Base-by-base conservation (phyloP, 2,888 invertebrate species). In the Sericinus montela region DNA sequence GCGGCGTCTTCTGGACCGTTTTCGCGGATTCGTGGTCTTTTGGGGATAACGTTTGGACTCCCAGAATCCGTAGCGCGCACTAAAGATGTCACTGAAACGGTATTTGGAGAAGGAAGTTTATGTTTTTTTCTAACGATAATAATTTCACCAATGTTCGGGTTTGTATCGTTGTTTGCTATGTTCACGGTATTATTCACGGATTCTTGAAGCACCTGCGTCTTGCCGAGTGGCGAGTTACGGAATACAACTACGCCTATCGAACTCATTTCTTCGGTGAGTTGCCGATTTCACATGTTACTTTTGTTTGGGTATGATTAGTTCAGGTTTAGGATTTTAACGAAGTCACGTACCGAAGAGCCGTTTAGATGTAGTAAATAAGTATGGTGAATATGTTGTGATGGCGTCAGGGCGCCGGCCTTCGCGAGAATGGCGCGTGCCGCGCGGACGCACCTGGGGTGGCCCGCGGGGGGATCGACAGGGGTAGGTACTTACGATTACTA, bases 201-300 rank as follows among this genome's bases (percentile, higher is more conserved):
- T 74, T 91, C 91, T 67, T 92, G 92, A 59, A 92, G 90, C 81
- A 93, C 90, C 89, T 92, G 92, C 82, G 90, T 73, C 69, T 91
- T 91, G 69, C 81, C 81, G 63, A 90, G 81, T 58, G 88, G 82
- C 59, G 90, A 88, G 79, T 90, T 90, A 79, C 91, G 90, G 80
- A 89, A 90, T 67, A 90, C 89, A 55, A 91, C 91, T 55, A 91
- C 90, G 70, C 90, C 90, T 61, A 91, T 82, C 56, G 91, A 88
- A 69, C 89, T 90, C 90, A 90, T 90, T 79, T 79, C 75, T 68
- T 53, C 44, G 70, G 73, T 78, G 77, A 79, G 58, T 72, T 70
- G 75, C 62, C 48, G 61, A 67, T 80, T 78, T 80, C 68, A 80
- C 87, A 87, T 85, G 74, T 79, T 80, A 69, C 53, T 64, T 63